Percentiles rank a stretch among this genome's conserved stretches.
Evolutionary conservation across 2,113 vertebrate species (phyloP).

Genomic region (Neodontobutis hainanensis): DNA sequence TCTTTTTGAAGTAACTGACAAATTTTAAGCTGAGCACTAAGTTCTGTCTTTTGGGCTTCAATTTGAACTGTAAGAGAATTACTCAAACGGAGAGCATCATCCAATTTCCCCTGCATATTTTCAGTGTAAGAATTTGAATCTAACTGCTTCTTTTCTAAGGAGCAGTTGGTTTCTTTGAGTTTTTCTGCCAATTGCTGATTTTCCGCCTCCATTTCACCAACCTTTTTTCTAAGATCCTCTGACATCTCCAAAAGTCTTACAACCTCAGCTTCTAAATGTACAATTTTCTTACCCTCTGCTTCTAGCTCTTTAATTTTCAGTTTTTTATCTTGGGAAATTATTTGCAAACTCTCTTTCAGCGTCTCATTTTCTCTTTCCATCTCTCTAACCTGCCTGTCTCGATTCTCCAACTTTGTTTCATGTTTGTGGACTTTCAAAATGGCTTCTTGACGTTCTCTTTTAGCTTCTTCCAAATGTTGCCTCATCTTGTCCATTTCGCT

Average conservation of each 20-base stretch:
- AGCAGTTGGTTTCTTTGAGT: slow-evolving; percentile 64
- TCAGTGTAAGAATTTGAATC: slow-evolving; percentile 71
- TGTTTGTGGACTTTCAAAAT: slow-evolving; percentile 70
- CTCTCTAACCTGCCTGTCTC: slow-evolving; percentile 70
- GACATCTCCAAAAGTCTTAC: slow-evolving; percentile 67
- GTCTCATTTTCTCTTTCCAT: slow-evolving; percentile 72
- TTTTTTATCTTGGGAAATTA: slow-evolving; percentile 71
- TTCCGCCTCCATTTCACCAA: slow-evolving; percentile 73
- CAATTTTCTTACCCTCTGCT: slow-evolving; percentile 74
- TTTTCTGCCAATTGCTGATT: slow-evolving; percentile 69
- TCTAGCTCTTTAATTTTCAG: slow-evolving; percentile 75
- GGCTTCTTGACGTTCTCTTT: slow-evolving; percentile 84
- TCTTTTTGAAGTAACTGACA: slow-evolving; percentile 69
- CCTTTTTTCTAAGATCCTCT: slow-evolving; percentile 66
- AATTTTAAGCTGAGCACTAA: slow-evolving; percentile 72
- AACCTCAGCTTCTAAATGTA: slow-evolving; percentile 72
- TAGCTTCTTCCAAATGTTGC: slow-evolving; percentile 80
- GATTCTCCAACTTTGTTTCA: slow-evolving; percentile 70
- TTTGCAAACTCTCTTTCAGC: slow-evolving; percentile 74
- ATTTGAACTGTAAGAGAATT: slow-evolving; percentile 74
- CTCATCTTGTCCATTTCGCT: slow-evolving; percentile 89
- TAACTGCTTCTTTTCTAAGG: slow-evolving; percentile 71
- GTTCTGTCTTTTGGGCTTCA: slow-evolving; percentile 73
- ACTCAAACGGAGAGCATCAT: slow-evolving; percentile 70
- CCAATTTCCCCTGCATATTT: slow-evolving; percentile 77